Percentiles rank a stretch among this genome's conserved stretches.
phyloP scores from a whole-genome alignment of 2,888 invertebrate genomes.

The Subacronicta megacephala region DNA sequence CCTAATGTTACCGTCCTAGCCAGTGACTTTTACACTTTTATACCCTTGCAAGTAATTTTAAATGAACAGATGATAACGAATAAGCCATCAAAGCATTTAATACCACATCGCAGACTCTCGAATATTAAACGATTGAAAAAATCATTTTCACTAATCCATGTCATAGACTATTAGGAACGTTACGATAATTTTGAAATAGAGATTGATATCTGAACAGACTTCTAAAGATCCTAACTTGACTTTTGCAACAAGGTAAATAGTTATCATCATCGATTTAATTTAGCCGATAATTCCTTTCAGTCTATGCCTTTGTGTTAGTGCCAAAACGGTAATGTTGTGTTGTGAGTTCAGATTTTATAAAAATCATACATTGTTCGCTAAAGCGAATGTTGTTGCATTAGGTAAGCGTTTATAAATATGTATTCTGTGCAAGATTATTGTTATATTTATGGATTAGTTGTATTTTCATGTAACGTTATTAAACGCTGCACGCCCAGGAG shows the following conservation, averaged over 20 bases:
- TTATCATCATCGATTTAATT: constrained; percentile 1
- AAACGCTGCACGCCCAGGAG: constrained; percentile 74
- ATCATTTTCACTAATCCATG: constrained; percentile 54
- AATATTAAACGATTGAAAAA: constrained; percentile 51
- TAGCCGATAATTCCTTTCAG: constrained; percentile 51
- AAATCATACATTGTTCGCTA: constrained; percentile 71
- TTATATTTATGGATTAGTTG: constrained; percentile 75
- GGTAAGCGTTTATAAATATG: constrained; percentile 62
- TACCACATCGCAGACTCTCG: constrained; percentile 57
- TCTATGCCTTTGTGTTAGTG: constrained; percentile 71
- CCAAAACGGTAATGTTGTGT: constrained; percentile 76
- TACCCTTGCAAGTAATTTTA: constrained; percentile 51
- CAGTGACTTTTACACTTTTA: constrained; percentile 71
- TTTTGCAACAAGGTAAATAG: constrained; percentile 10
- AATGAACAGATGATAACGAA: constrained; percentile 31
- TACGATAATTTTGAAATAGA: neutral
- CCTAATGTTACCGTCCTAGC: constrained; percentile 79
- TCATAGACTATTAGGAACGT: constrained; percentile 60
- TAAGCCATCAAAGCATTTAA: constrained; percentile 62
- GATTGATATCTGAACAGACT: constrained; percentile 5
- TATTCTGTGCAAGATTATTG: constrained; percentile 67
- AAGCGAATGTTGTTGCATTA: constrained; percentile 77
- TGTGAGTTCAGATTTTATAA: constrained; percentile 70
- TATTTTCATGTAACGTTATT: constrained; percentile 69
- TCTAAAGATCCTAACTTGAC: constrained; percentile 25